Evolutionary conservation across 2,888 invertebrate genomes (phyloP), one percentile per base, ranked within the genome.

Genomic region (Pharmacophagus antenor): DNA sequence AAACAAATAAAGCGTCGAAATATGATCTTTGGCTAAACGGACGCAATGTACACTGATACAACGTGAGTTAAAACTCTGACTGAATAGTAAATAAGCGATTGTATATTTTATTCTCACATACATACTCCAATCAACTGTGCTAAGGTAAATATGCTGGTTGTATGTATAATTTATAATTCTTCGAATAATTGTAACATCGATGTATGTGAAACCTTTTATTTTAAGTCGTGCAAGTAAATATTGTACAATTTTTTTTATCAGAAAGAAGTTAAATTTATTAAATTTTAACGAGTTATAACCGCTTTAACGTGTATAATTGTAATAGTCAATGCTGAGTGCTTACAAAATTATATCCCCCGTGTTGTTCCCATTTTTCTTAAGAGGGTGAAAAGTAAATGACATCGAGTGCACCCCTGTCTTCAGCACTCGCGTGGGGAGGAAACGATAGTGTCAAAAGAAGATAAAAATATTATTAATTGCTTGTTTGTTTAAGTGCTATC

Each of bases 391-490:
- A 76, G 80, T 77, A 80, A 87, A 86, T 78, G 82, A 82, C 84
- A 79, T 82, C 85, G 80, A 77, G 84, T 82, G 80, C 86, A 81
- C 88, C 88, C 86, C 85, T 85, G 86, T 85, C 85, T 74, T 77
- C 56, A 76, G 73, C 87, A 85, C 77, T 77, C 82, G 69, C 75
- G 70, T 71, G 74, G 79, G 83, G 85, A 80, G 86, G 85, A 80
- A 66, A 77, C 76, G 90, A 91, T 90, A 90, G 85, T 88, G 90
- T 91, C 91, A 90, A 83, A 88, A 87, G 85, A 91, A 91, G 89
- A 91, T 90, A 91, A 90, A 88, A 88, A 83, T 84, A 85, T 85
- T 84, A 90, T 89, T 82, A 84, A 90, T 85, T 80, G 84, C 85
- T 71, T 72, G 80, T 85, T 79, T 82, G 76, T 71, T 61, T 64